Conservation (phyloP, 1,140 invertebrate species). For the Drosophila gunungcola region DNA sequence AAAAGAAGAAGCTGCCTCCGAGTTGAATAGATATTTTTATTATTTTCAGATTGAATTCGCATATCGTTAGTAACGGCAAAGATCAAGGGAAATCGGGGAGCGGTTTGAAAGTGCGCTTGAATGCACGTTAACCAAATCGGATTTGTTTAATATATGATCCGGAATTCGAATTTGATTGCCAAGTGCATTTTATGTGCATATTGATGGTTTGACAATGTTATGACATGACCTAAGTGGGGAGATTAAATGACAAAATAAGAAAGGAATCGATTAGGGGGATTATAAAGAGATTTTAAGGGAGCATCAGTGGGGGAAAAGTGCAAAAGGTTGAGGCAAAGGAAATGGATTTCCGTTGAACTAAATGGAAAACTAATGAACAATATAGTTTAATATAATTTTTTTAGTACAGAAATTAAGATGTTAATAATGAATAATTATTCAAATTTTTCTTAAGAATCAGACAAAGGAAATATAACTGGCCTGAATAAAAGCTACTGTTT, state of each 20-base stretch:
- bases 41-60: constrained; percentile 80
- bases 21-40: constrained; percentile 73
- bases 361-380: too few relatives aligned
- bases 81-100: constrained; percentile 10
- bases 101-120: constrained; percentile 19
- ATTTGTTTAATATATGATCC: constrained; percentile 69
- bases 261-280: neutral
- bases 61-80: constrained; percentile 59
- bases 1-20: constrained; percentile 21
- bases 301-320: neutral
- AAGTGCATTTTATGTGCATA: constrained; percentile 34
- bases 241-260: constrained; percentile 25
- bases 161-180: constrained; percentile 72
- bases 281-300: neutral
- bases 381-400: too few relatives aligned
- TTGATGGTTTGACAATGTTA: constrained; percentile 31
- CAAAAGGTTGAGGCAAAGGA: too few relatives aligned
- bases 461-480: neutral
- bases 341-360: too few relatives aligned
- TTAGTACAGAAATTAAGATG: neutral
- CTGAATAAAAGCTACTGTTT: neutral
- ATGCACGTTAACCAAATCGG: constrained; percentile 67
- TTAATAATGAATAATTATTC: neutral
- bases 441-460: neutral
- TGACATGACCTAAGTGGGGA: constrained; percentile 34